Conservation (phyloP, 2,113 vertebrate species). For the Corythaeola cristata region DNA sequence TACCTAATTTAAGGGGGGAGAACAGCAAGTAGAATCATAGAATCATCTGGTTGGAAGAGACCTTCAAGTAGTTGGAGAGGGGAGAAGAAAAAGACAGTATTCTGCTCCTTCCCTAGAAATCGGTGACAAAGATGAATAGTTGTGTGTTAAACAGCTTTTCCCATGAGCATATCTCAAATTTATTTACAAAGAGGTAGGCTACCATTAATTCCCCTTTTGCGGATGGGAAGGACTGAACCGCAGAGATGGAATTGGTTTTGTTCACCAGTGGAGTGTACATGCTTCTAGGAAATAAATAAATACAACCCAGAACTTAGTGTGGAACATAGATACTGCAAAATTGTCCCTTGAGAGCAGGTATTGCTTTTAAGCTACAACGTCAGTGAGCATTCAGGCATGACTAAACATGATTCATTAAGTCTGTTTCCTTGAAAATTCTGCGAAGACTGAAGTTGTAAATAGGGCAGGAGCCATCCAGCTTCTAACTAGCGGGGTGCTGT, state of each 20-base stretch:
- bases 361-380: background rate
- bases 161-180: background rate
- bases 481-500: background rate
- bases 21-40: background rate
- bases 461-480: background rate
- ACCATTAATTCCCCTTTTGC: background rate
- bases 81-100: background rate
- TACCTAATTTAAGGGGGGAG: background rate
- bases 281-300: conserved; percentile 9
- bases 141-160: background rate
- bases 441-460: background rate
- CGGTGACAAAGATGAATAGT: background rate
- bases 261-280: background rate
- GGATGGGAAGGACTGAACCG: background rate
- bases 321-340: background rate
- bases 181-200: background rate
- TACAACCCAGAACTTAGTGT: background rate
- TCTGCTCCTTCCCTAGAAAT: background rate
- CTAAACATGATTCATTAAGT: conserved; percentile 12
- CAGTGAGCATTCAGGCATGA: background rate
- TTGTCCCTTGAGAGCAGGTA: background rate
- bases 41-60: too few relatives aligned
- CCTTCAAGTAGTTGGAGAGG: background rate
- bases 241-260: background rate
- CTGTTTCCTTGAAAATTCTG: background rate